These are phyloP conservation scores for Polia nebulosa DNA, from an alignment of 2,888 invertebrate species.

Conservation along the genomic window DNA sequence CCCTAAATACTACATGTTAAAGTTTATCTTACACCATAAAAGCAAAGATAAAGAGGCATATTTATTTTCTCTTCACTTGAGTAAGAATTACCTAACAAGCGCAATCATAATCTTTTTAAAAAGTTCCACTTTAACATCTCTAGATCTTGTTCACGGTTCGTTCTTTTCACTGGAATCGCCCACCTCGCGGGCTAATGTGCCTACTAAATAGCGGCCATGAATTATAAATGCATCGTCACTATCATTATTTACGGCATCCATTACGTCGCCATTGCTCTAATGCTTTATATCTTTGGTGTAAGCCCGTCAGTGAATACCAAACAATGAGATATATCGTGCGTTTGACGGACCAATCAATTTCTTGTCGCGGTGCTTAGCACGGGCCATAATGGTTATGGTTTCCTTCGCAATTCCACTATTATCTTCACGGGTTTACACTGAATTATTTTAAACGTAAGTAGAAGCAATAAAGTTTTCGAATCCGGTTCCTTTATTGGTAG, in stretches of 20 bases:
- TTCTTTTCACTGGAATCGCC: conserved; percentile 56
- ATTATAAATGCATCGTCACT: conserved; percentile 44
- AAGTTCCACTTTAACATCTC: conserved; percentile 26
- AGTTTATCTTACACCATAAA: neutral
- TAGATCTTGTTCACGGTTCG: conserved; percentile 32
- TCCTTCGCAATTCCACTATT: conserved; percentile 68
- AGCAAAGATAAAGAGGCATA: neutral
- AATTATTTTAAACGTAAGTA: conserved; percentile 67
- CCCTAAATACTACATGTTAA: too few species aligned
- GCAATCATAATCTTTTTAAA: conserved; percentile 17
- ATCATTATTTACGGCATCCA: conserved; percentile 46
- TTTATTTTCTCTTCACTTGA: conserved; percentile 5
- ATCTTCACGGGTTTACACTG: conserved; percentile 67
- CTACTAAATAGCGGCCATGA: conserved; percentile 48
- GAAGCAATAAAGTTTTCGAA: conserved; percentile 68
- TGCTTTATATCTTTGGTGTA: conserved; percentile 25
- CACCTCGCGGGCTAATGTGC: conserved; percentile 53
- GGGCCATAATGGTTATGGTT: conserved; percentile 71
- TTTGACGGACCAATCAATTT: conserved; percentile 59
- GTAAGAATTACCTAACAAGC: conserved; percentile 23
- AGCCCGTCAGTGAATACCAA: conserved; percentile 57
- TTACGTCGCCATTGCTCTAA: conserved; percentile 20
- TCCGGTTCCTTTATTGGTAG: conserved; percentile 67
- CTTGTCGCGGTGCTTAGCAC: conserved; percentile 59
- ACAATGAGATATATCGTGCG: conserved; percentile 43